phyloP scores from a whole-genome alignment of 2,113 vertebrate genomes.

The Leucoraja erinaceus region DNA sequence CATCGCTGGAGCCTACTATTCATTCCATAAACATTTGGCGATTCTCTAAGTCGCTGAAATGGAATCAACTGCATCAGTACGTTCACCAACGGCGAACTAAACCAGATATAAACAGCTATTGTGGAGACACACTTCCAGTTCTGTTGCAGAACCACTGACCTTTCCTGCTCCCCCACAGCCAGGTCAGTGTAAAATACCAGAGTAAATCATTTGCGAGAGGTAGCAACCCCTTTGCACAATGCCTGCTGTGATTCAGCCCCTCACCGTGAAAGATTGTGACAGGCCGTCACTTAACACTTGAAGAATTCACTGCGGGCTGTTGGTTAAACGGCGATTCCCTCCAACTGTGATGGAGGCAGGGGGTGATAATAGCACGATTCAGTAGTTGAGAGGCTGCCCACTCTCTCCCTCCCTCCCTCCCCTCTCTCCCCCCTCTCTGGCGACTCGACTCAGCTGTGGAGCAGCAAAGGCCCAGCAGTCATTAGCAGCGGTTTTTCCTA shows the following conservation, averaged over 20 bases:
- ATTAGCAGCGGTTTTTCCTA: neutral
- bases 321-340: neutral
- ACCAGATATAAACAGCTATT: neutral
- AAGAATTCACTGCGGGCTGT: constrained; percentile 55
- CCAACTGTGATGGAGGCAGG: neutral
- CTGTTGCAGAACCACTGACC: neutral
- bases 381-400: neutral
- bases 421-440: neutral
- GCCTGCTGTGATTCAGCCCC: constrained; percentile 43
- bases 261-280: constrained; percentile 55
- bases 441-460: neutral
- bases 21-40: neutral
- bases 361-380: neutral
- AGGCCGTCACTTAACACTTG: constrained; percentile 61
- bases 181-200: constrained; percentile 20
- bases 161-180: neutral
- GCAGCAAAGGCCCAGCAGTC: neutral
- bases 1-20: neutral
- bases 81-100: neutral
- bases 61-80: neutral
- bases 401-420: neutral
- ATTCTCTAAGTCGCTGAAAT: neutral
- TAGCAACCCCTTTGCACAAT: constrained; percentile 39
- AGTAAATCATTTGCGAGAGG: constrained; percentile 15
- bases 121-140: neutral